A percentile compares a stretch with the other conserved stretches of the same genome.
phyloP scores from a whole-genome alignment of 2,888 invertebrate genomes.

The Nephrotoma appendiculata region DNA sequence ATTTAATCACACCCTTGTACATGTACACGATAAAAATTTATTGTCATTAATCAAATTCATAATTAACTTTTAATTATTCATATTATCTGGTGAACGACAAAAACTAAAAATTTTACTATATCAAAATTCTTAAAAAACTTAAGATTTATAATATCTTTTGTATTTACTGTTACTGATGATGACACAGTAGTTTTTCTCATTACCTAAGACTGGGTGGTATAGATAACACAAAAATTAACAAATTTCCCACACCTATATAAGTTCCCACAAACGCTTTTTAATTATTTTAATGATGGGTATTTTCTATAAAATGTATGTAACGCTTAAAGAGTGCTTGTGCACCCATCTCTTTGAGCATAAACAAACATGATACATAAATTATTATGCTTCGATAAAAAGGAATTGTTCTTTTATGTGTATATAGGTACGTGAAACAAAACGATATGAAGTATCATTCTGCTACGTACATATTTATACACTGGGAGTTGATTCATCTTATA shows the following conservation, averaged over 20 bases:
- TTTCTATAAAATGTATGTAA: background rate
- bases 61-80: background rate
- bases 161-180: background rate
- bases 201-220: background rate
- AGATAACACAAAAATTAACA: no score
- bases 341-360: background rate
- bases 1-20: background rate
- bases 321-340: background rate
- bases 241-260: no score
- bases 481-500: background rate
- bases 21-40: background rate
- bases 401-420: background rate
- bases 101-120: background rate
- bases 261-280: background rate
- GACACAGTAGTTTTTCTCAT: background rate
- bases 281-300: background rate
- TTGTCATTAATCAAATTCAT: background rate
- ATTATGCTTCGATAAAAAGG: background rate
- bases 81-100: background rate
- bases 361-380: background rate
- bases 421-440: background rate
- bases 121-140: background rate
- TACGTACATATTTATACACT: background rate
- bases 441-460: background rate
- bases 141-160: background rate